Base-by-base conservation (phyloP, 2,888 invertebrate genomes). In the Pollenia angustigena region DNA sequence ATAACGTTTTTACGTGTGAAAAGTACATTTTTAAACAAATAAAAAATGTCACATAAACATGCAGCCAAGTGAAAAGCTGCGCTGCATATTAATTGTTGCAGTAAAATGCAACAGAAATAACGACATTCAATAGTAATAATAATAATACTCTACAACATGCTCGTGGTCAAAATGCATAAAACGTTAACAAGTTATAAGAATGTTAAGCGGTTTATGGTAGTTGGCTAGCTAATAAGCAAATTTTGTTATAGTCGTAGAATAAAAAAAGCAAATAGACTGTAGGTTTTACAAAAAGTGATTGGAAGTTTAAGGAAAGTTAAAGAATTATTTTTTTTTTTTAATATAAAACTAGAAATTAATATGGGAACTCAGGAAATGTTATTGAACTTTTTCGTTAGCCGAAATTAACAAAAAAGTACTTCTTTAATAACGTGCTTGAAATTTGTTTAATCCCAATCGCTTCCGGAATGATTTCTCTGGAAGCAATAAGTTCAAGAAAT, bases 1-100 rank as follows among this genome's bases (percentile, higher is more conserved):
- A 88, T 88, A 88, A 85, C 88, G 87, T 87, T 88, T 88, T 89
- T 88, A 88, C 89, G 88, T 89, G 89, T 83, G 85, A 89, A 87
- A 87, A 87, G 85, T 81, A 84, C 88, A 89, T 88, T 89, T 88
- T 85, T 88, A 87, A 84, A 82, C 83, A 84, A 84, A 87, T 87
- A 84, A 87, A 85, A 85, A 85, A 86, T 87, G 87, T 87, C 88
- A 81, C 87, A 87, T 87, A 87, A 87, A 87, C 87, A 87, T 87
- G 87, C 83, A 81, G 83, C 71, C 79, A 75, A 71, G 62, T 79
- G 69, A 80, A 75, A 62, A 72, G 69, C 69, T 66, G 58, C 66
- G 12, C 23, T 66, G 64, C 66, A 82, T 81, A 74, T 74, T 81
- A 74, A 81, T 50, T 54, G 69, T 32, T 71, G 62, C 84, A 76